Evolutionary conservation across 2,797 vertebrate species (phyloP).

Genomic region (Chelon auratus): DNA sequence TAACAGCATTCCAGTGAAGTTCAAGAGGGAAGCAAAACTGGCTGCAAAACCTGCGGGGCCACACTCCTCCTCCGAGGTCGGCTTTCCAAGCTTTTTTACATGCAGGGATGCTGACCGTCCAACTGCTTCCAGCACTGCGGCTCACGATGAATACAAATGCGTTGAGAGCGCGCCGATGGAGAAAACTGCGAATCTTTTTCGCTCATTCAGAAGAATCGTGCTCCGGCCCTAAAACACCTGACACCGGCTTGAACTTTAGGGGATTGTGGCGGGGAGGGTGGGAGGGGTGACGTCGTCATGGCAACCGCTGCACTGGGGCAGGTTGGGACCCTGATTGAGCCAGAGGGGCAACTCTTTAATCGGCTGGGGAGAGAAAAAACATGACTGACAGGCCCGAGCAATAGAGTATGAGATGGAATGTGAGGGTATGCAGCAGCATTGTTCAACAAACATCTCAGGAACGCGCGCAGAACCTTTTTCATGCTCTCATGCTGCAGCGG

Average conservation of each 20-base stretch:
- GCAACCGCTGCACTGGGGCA: constrained; percentile 51
- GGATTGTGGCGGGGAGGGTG: constrained; percentile 15
- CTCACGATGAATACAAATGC: constrained; percentile 55
- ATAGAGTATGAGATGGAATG: constrained; percentile 76
- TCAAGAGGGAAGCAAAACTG: constrained; percentile 43
- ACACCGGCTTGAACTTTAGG: constrained; percentile 61
- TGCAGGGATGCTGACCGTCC: constrained; percentile 54
- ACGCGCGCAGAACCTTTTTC: constrained; percentile 51
- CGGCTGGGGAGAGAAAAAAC: constrained; percentile 33
- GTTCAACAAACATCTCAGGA: constrained; percentile 75
- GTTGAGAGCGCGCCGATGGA: constrained; percentile 8
- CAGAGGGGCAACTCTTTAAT: constrained; percentile 39
- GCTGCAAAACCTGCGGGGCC: constrained; percentile 32
- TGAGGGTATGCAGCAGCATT: constrained; percentile 65
- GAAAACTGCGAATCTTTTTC: neutral
- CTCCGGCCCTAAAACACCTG: constrained; percentile 19
- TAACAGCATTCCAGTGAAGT: constrained; percentile 54
- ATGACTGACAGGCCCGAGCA: constrained; percentile 69
- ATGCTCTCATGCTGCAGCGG: constrained; percentile 56
- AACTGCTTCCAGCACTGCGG: constrained; percentile 39
- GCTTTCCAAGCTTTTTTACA: constrained; percentile 57
- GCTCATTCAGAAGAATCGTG: constrained; percentile 11
- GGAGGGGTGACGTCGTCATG: constrained; percentile 49
- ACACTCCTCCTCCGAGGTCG: constrained; percentile 27
- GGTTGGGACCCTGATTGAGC: constrained; percentile 51